A percentile compares a stretch with the other conserved stretches of the same genome.
Evolutionary conservation across 2,113 vertebrate species (phyloP).

Genomic region (Scatophagus argus): DNA sequence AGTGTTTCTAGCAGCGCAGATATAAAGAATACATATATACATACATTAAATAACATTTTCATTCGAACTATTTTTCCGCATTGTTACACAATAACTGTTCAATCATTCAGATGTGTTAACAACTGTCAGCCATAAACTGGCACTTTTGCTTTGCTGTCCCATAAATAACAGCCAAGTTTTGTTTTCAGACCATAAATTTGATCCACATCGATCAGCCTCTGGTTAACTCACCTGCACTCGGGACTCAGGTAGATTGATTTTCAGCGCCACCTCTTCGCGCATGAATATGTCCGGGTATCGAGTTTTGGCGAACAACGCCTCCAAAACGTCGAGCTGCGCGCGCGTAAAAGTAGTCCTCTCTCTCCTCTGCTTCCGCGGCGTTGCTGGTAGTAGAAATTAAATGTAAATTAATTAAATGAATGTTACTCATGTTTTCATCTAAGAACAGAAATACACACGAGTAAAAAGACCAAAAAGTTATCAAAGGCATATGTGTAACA

Average conservation of each 20-base stretch:
- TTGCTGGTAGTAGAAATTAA: slow-evolving; percentile 85
- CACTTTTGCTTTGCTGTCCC: background rate
- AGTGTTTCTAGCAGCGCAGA: background rate
- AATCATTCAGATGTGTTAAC: background rate
- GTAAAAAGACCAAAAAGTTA: slow-evolving; percentile 7
- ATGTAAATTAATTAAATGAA: background rate
- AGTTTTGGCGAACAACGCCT: slow-evolving; percentile 97
- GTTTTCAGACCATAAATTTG: background rate
- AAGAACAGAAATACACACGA: background rate
- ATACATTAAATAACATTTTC: background rate
- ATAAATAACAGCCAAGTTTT: slow-evolving; percentile 5
- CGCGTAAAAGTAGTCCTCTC: slow-evolving; percentile 98
- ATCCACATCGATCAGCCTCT: background rate
- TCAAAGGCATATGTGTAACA: background rate
- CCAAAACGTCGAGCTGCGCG: slow-evolving; percentile 95
- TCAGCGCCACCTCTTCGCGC: slow-evolving; percentile 97
- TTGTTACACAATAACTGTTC: background rate
- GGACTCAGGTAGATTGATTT: slow-evolving; percentile 98
- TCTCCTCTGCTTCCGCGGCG: slow-evolving; percentile 96
- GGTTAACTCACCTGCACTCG: slow-evolving; percentile 90
- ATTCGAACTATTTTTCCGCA: background rate
- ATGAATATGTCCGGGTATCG: slow-evolving; percentile 99
- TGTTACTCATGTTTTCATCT: background rate
- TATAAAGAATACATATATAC: background rate
- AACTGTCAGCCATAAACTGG: no score